Base-by-base conservation (phyloP, 1,140 invertebrate species). In the Scaptomyza hsui region DNA sequence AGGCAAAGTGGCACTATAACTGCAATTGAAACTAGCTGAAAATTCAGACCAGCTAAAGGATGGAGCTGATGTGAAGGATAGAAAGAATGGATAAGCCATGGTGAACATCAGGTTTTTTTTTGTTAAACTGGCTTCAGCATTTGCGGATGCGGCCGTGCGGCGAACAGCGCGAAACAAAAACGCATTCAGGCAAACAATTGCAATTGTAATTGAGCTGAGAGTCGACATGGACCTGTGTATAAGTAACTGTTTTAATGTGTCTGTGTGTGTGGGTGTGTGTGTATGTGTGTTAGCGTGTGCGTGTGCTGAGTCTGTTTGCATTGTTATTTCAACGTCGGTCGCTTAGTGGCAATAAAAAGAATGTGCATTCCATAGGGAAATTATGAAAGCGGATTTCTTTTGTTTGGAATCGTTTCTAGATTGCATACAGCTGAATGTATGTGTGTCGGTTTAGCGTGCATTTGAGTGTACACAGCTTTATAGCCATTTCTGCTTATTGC, bases 261-360 rank as follows among this genome's bases (percentile, higher is more conserved):
- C 39, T 61, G 45, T 44, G 32, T 51, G 12, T 63, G 13, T 68
- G 15, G 41, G 16, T 53, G 68, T 15, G 41, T 42, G 45, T 49
- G 35, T 41, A 61, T 37, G 39, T 67, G 64, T 42, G 29, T 7
- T 19, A n/a, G 1, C 10, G 53, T 71, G 68, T 51, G 32, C 56
- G 64, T 48, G 62, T 26, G 13, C 35, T 24, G 56, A 52, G 63
- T 81, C 69, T 86, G 81, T 86, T 86, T 85, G 81, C 81, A 85
- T 86, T 86, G 82, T 88, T 88, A 86, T 88, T 81, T 78, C 82
- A 69, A 88, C 78, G 71, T 74, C 32, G 85, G 83, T 76, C 83
- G 83, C 83, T 88, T 88, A 88, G 83, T 88, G 78, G 83, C 83
- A 88, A 88, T 89, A 88, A 88, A 88, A 89, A 89, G 83, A 88